Evolutionary conservation across 2,888 invertebrate genomes (phyloP), one percentile per base, ranked within the genome.

Genomic region (Hemithea aestivaria): DNA sequence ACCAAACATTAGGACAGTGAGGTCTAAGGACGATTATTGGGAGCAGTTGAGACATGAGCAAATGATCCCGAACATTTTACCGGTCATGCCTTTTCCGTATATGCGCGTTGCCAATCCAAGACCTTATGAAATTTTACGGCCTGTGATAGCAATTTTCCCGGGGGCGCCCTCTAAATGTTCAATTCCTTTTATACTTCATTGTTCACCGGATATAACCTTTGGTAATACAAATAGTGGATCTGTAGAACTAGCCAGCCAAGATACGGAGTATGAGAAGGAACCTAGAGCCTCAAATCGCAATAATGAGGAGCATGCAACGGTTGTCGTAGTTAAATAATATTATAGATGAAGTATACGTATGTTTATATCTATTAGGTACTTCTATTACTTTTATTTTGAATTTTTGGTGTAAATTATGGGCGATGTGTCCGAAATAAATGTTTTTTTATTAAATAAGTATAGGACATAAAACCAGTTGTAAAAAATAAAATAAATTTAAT

Each of bases 31-130:
- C 3, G 73, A 76, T 20, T 62, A 67, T 5, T 37, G 76, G 44
- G 61, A 67, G 2, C 68, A 79, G 20, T 50, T 83, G 20, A 41
- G 56, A 6, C 68, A 78, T 36, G 75, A 77, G 10, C 66, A 76
- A 1, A 70, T 73, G 20, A 64, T 85, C 53, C 71, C 71, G 10
- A 85, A 84, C 39, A 64, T 82, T 24, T 41, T 85, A 29, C 85
- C 85, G 2, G 80, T 74, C 1, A 84, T 85, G 81, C 54, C 71
- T 4, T 55, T 70, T 1, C 73, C 76, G 1, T 71, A 62, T 40
- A 45, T 61, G 6, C 66, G 75, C 6, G 52, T 56, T 25, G 41
- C 47, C 10, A 54, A 55, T 3, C 31, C 39, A 30, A 40, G 35
- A 10, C 26, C 8, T 2, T 46, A 51, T 27, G 42, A 41, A 26